These are phyloP conservation scores for Sphaeridia pumilis DNA, from an alignment of 2,888 invertebrate genomes.

Conservation along the genomic window DNA sequence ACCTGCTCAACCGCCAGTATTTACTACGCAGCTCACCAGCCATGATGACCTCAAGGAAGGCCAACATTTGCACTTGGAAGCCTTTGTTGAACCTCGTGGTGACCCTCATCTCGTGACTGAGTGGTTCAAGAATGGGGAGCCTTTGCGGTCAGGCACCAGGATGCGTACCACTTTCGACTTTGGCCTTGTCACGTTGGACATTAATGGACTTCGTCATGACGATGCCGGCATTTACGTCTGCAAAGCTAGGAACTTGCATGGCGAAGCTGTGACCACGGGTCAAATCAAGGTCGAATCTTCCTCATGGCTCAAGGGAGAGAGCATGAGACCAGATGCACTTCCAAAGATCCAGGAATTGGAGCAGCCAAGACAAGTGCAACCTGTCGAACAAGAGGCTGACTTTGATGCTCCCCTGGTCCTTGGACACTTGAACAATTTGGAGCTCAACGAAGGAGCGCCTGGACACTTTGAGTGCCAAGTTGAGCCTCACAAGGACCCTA, in stretches of 20 bases:
- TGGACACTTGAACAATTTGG: constrained; percentile 78
- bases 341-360: constrained; percentile 76
- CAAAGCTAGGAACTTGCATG: constrained; percentile 71
- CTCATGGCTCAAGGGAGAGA: constrained; percentile 75
- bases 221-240: constrained; percentile 90
- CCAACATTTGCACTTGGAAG: constrained; percentile 74
- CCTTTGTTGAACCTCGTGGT: constrained; percentile 78
- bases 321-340: constrained; percentile 73
- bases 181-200: constrained; percentile 83
- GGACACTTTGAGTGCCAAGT: constrained; percentile 90
- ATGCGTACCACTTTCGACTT: constrained; percentile 83
- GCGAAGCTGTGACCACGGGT: constrained; percentile 87
- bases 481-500: constrained; percentile 80
- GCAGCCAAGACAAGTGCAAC: constrained; percentile 55
- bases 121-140: constrained; percentile 85
- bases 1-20: constrained; percentile 86
- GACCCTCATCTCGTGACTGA: constrained; percentile 51
- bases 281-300: constrained; percentile 65
- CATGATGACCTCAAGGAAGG: constrained; percentile 73
- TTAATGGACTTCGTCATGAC: constrained; percentile 72
- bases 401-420: constrained; percentile 88
- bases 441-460: constrained; percentile 85
- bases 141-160: constrained; percentile 47
- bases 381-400: constrained; percentile 59
- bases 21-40: constrained; percentile 79